Evolutionary conservation across 2,888 invertebrate species (phyloP).

Genomic region (Halictus ligatus): DNA sequence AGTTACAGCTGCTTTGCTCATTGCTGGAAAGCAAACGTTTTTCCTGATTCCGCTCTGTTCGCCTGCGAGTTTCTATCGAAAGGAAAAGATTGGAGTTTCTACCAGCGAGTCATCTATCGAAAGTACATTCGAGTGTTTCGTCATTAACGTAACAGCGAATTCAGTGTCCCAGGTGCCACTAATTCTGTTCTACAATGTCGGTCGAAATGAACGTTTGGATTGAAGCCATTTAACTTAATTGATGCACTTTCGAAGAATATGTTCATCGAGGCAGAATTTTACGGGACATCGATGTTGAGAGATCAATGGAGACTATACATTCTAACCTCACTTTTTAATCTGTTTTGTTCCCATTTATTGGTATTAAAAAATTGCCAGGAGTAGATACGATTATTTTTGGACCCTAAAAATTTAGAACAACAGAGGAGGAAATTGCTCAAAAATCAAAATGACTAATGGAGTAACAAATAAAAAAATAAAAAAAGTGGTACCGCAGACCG

Average conservation of each 20-base stretch:
- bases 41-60: neutral
- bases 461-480: too few relatives aligned
- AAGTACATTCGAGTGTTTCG: slow-evolving; percentile 20
- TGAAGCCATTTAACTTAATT: neutral
- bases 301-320: neutral
- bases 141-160: neutral
- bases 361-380: too few relatives aligned
- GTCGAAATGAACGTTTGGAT: neutral
- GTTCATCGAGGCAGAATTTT: neutral
- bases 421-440: too few relatives aligned
- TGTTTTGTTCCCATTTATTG: too few relatives aligned
- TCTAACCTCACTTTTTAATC: too few relatives aligned
- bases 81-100: slow-evolving; percentile 9
- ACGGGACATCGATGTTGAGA: neutral
- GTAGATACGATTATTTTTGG: too few relatives aligned
- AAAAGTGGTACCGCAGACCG: too few relatives aligned
- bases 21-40: slow-evolving; percentile 16
- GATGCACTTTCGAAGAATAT: neutral
- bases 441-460: too few relatives aligned
- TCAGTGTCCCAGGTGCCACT: neutral
- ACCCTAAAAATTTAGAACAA: too few relatives aligned
- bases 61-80: slow-evolving; percentile 16
- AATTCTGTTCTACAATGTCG: neutral
- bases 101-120: neutral
- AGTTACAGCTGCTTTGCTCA: neutral